These are phyloP conservation scores for Acipenser transmontanus DNA, from an alignment of 2,797 vertebrate genomes.

Conservation along the genomic window DNA sequence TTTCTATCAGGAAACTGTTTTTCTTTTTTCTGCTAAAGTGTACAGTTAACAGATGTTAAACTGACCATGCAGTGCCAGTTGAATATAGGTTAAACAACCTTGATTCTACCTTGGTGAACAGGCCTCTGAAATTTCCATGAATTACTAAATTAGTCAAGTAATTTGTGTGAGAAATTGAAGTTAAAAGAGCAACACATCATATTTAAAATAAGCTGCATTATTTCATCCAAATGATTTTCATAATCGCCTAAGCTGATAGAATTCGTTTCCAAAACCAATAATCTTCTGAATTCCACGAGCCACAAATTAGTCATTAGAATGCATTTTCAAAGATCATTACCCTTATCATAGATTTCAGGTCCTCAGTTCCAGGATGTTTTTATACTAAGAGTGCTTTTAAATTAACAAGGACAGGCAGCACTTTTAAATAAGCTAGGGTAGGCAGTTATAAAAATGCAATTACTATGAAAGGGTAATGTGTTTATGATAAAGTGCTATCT, in stretches of 20 bases:
- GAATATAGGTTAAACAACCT: constrained; percentile 12
- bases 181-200: constrained; percentile 33
- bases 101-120: constrained; percentile 17
- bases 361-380: constrained; percentile 47
- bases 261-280: constrained; percentile 68
- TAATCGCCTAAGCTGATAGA: constrained; percentile 65
- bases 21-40: too few species aligned
- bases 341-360: constrained; percentile 56
- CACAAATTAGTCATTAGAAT: constrained; percentile 69
- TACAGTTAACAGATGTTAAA: background rate
- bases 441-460: background rate
- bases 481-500: background rate
- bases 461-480: background rate
- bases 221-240: constrained; percentile 59
- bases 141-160: constrained; percentile 35
- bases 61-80: background rate
- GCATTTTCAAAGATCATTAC: constrained; percentile 71
- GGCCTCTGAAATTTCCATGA: background rate
- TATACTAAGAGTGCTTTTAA: constrained; percentile 9
- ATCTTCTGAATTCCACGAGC: constrained; percentile 64
- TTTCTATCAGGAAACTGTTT: too few species aligned
- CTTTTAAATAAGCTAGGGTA: constrained; percentile 6
- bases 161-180: constrained; percentile 36
- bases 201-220: constrained; percentile 50
- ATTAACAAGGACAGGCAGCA: constrained; percentile 3